Conservation (phyloP, 2,113 vertebrate genomes). For the Gymnobelideus leadbeateri region DNA sequence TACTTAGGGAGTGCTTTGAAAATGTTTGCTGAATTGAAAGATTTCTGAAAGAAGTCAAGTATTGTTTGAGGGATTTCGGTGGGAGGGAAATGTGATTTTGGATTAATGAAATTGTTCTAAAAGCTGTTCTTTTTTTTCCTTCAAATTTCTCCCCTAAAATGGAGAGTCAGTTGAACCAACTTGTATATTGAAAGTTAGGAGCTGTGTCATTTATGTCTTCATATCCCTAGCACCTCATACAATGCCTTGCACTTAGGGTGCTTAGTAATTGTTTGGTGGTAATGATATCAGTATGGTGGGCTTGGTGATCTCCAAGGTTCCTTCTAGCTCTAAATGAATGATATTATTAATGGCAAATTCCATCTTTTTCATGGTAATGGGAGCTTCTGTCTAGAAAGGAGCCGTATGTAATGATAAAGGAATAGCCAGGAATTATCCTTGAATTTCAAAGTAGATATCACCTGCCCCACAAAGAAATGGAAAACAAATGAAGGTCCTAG, state of each 20-base stretch:
- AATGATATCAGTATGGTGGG: background rate
- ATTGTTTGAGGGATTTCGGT: background rate
- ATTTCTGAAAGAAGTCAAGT: background rate
- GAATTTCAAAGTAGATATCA: background rate
- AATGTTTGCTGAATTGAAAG: background rate
- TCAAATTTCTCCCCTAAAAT: background rate
- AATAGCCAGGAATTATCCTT: background rate
- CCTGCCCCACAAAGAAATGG: background rate
- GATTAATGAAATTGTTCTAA: background rate
- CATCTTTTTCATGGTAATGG: background rate
- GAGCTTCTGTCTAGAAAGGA: background rate
- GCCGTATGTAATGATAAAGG: background rate
- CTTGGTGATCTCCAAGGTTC: background rate
- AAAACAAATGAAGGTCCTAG: background rate
- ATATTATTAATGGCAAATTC: background rate
- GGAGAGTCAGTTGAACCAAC: background rate
- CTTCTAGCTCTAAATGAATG: background rate
- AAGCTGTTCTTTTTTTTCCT: background rate
- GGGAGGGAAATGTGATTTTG: background rate
- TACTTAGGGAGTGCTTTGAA: background rate
- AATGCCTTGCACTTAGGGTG: background rate
- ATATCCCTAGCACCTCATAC: background rate
- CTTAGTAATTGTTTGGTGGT: background rate
- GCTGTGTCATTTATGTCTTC: background rate
- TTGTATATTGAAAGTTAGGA: background rate